Percentiles rank a stretch among this genome's conserved stretches.
These are phyloP conservation scores for Amblyopsis rosae DNA, from an alignment of 2,113 vertebrate genomes.

Conservation along the genomic window DNA sequence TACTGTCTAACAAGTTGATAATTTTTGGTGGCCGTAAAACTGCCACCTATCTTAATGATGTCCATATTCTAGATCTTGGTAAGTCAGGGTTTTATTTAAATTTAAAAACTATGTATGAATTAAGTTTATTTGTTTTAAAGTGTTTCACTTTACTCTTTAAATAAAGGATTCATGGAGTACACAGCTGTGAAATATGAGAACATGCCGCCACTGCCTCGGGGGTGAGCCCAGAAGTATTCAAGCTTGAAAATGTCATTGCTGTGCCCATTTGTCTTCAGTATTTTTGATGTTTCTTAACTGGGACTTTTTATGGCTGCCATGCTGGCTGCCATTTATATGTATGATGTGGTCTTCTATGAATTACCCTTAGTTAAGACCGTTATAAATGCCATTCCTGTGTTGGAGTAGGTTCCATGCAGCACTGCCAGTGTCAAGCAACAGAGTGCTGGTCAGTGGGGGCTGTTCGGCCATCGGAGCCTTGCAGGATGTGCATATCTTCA, in stretches of 20 bases:
- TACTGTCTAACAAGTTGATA: slow-evolving; percentile 81
- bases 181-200: slow-evolving; percentile 76
- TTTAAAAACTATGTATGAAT: not conserved
- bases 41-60: slow-evolving; percentile 83
- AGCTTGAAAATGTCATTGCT: slow-evolving; percentile 39
- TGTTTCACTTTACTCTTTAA: slow-evolving; percentile 11
- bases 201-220: slow-evolving; percentile 79
- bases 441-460: slow-evolving; percentile 85
- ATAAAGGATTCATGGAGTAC: slow-evolving; percentile 89
- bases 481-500: slow-evolving; percentile 82
- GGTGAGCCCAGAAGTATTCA: slow-evolving; percentile 71
- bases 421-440: slow-evolving; percentile 79
- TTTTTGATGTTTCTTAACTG: slow-evolving; percentile 25
- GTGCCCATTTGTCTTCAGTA: slow-evolving; percentile 40
- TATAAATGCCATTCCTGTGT: not conserved
- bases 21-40: slow-evolving; percentile 85
- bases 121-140: not conserved
- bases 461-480: slow-evolving; percentile 82
- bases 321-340: not conserved
- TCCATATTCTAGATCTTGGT: slow-evolving; percentile 86
- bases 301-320: not conserved
- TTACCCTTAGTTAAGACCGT: not conserved
- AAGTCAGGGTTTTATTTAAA: slow-evolving; percentile 21
- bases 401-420: slow-evolving; percentile 84
- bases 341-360: not conserved